Conservation (phyloP, 1,140 invertebrate species). For the Anadara kagoshimensis region DNA sequence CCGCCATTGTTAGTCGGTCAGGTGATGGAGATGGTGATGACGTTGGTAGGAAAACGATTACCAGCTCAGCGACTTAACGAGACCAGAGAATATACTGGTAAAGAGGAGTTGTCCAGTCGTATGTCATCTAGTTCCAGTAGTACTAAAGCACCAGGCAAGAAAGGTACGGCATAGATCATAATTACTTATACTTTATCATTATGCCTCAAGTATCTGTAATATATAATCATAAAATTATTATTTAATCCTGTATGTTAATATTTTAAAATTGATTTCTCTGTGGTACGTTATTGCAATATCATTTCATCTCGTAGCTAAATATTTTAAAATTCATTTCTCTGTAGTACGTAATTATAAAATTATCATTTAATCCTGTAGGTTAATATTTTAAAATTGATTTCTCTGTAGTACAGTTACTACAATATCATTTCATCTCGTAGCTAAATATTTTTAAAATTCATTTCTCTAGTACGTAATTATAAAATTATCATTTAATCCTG, state of each 20-base stretch:
- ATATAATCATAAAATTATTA: neutral
- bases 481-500: neutral
- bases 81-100: constrained; percentile 40
- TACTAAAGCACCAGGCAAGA: constrained; percentile 61
- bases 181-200: neutral
- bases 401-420: too few relatives aligned
- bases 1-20: constrained; percentile 71
- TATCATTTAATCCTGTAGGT: neutral
- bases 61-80: constrained; percentile 65
- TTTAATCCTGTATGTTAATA: too few relatives aligned
- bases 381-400: too few relatives aligned
- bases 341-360: neutral
- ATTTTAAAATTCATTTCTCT: too few relatives aligned
- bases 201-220: neutral
- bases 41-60: constrained; percentile 70
- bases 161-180: constrained; percentile 56
- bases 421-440: too few relatives aligned
- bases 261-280: too few relatives aligned
- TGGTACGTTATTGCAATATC: too few relatives aligned
- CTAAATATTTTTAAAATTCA: too few relatives aligned
- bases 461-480: neutral
- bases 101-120: constrained; percentile 66
- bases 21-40: constrained; percentile 75
- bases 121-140: constrained; percentile 70
- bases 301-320: too few relatives aligned